These are phyloP conservation scores for Apodemus agrarius DNA, from an alignment of 2,797 vertebrate species.

Conservation along the genomic window DNA sequence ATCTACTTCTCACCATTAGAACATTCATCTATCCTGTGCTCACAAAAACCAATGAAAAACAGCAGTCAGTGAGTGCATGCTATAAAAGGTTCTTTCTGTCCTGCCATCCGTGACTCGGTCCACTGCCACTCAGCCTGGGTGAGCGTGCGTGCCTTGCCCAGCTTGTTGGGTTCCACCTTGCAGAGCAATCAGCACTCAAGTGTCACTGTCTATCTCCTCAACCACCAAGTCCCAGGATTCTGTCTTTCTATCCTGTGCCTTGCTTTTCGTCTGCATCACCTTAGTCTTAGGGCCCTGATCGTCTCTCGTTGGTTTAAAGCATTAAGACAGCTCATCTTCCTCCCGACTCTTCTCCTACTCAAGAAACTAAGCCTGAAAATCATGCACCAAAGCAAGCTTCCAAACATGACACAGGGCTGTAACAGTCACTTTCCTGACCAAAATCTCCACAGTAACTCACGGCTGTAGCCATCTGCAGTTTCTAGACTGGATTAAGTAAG, in stretches of 20 bases:
- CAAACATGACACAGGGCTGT: not conserved
- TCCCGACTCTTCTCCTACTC: not conserved
- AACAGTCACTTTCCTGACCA: slow-evolving; percentile 7
- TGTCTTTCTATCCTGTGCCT: slow-evolving; percentile 2
- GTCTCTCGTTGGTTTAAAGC: not conserved
- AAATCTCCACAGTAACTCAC: not conserved
- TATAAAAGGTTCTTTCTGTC: not conserved
- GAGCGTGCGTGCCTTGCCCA: not conserved
- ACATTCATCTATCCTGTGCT: slow-evolving; percentile 8
- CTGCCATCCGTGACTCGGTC: not conserved
- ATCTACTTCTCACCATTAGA: not conserved
- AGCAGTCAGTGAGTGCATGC: not conserved
- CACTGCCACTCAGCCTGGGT: not conserved
- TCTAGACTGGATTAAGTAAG: not conserved
- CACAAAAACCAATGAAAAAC: slow-evolving; percentile 46
- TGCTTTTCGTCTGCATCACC: not conserved
- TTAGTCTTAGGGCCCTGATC: not conserved
- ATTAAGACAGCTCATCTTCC: not conserved
- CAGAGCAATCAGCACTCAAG: not conserved
- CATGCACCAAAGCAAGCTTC: not conserved
- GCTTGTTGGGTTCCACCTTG: not conserved
- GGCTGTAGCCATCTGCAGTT: not conserved
- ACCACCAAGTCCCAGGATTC: slow-evolving; percentile 20
- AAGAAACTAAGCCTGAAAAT: slow-evolving; percentile 15
- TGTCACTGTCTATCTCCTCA: not conserved